Evolutionary conservation across 2,797 vertebrate species (phyloP).

Genomic region (Columba guinea): DNA sequence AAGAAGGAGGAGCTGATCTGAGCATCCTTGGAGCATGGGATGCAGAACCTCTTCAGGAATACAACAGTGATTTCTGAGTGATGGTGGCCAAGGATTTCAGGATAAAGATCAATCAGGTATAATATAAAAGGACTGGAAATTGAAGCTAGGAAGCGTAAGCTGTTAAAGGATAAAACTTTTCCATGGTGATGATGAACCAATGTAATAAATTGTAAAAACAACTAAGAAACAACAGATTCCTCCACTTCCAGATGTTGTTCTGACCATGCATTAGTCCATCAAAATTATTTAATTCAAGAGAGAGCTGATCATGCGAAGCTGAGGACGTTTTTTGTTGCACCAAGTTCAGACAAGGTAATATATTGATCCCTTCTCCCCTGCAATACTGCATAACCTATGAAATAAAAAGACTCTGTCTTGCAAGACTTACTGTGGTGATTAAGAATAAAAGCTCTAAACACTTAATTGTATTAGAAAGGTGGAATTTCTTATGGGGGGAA

Average conservation of each 20-base stretch:
- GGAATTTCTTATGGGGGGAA: not conserved
- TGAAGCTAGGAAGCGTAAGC: not conserved
- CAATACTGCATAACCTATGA: not conserved
- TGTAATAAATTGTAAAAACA: not conserved
- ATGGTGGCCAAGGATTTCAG: not conserved
- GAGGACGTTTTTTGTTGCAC: not conserved
- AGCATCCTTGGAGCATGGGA: not conserved
- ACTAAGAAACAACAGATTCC: not conserved
- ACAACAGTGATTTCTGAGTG: not conserved
- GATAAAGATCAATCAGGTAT: not conserved
- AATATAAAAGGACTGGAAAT: not conserved
- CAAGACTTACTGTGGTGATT: not conserved
- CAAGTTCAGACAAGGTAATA: not conserved
- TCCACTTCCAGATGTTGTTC: not conserved
- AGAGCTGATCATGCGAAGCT: not conserved
- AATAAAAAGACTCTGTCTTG: not conserved
- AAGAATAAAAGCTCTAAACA: not conserved
- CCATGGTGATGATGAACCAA: not conserved
- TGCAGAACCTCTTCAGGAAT: not conserved
- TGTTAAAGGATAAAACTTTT: not conserved
- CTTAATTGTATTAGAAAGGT: constrained; percentile 20
- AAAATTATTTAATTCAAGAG: not conserved
- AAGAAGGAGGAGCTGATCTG: not conserved
- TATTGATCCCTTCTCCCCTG: not conserved
- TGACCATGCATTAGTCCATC: not conserved